These are phyloP conservation scores for Pyrocephalus nanus DNA, from an alignment of 2,797 vertebrate species.

Conservation along the genomic window DNA sequence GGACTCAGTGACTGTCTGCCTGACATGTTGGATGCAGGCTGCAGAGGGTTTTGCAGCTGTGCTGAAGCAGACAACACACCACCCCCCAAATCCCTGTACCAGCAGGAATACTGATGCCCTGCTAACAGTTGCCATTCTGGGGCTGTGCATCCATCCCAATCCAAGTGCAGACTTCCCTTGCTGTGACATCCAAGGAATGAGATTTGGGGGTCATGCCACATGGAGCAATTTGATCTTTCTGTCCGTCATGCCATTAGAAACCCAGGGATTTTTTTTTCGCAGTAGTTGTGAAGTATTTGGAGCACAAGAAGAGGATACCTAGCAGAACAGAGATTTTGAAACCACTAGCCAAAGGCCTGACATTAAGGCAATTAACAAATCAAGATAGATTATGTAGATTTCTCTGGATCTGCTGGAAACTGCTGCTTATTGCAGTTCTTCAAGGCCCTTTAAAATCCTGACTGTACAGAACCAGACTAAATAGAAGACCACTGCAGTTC, in stretches of 20 bases:
- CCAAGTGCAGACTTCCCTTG: not conserved
- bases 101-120: fast-evolving
- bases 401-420: not conserved
- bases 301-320: not conserved
- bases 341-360: not conserved
- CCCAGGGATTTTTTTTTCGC: not conserved
- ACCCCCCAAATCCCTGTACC: not conserved
- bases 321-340: not conserved
- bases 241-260: too few species aligned
- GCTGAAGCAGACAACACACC: not conserved
- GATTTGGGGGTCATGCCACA: fast-evolving
- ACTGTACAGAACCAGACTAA: not conserved
- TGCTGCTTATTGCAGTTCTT: not conserved
- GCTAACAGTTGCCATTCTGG: not conserved
- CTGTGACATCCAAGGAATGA: not conserved
- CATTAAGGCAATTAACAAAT: not conserved
- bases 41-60: not conserved
- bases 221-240: not conserved
- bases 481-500: not conserved
- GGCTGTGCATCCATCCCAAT: not conserved
- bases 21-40: fast-evolving
- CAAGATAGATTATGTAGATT: not conserved
- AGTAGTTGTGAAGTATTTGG: not conserved
- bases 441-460: not conserved
- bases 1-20: not conserved